Percentiles rank a stretch among this genome's conserved stretches.
phyloP scores from a whole-genome alignment of 2,113 vertebrate genomes.

The Pao palembangensis region DNA sequence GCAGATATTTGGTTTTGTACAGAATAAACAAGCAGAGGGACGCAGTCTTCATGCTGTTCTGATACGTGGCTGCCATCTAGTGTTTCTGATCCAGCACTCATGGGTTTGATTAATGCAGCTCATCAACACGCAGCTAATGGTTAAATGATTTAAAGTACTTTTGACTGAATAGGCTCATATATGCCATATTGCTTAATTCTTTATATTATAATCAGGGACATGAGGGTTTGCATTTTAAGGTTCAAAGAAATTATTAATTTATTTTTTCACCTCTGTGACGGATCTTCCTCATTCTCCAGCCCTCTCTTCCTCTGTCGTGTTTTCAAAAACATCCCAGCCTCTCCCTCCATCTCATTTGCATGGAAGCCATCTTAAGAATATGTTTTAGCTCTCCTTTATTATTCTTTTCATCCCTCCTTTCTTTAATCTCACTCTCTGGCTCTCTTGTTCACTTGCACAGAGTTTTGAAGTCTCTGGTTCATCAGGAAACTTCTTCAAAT shows the following conservation, averaged over 20 bases:
- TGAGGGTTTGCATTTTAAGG: background rate
- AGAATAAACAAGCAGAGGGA: conserved; percentile 19
- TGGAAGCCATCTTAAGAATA: conserved; percentile 32
- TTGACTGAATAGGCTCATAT: no score
- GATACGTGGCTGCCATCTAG: conserved; percentile 68
- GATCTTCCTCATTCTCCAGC: conserved; percentile 34
- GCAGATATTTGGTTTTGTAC: conserved; percentile 15
- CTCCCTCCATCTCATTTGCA: conserved; percentile 36
- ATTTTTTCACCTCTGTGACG: conserved; percentile 7
- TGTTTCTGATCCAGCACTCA: conserved; percentile 30
- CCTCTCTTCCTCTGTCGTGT: conserved; percentile 12
- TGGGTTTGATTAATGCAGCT: background rate
- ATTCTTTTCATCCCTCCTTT: conserved; percentile 58
- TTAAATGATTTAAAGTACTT: no score
- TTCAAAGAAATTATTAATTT: no score
- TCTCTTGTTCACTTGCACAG: conserved; percentile 42
- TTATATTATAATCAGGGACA: no score
- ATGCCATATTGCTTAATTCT: no score
- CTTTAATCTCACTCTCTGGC: conserved; percentile 55
- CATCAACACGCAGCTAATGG: background rate
- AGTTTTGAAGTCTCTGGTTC: conserved; percentile 54
- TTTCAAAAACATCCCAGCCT: conserved; percentile 8
- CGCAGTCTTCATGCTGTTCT: background rate
- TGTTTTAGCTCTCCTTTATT: conserved; percentile 44
- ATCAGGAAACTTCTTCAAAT: conserved; percentile 50